These are phyloP conservation scores for Dione juno DNA, from an alignment of 2,888 invertebrate species.

Conservation along the genomic window DNA sequence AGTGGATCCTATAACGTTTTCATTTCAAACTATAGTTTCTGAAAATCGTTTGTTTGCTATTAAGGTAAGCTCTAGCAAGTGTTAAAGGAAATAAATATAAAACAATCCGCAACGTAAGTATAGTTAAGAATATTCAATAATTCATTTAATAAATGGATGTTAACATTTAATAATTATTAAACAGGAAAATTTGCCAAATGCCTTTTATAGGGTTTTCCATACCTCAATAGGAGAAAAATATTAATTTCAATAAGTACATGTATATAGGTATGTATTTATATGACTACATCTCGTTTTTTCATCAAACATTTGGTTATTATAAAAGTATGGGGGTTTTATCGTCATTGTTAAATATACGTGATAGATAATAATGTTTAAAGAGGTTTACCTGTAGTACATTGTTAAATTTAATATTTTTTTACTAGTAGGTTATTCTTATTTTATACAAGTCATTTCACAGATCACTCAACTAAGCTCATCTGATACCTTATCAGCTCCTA, in stretches of 20 bases:
- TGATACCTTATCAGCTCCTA: constrained; percentile 74
- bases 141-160: too few species aligned
- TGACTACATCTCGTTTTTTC: too few species aligned
- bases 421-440: background rate
- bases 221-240: too few species aligned
- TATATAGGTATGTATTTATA: too few species aligned
- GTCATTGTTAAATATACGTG: background rate
- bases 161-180: too few species aligned
- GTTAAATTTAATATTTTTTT: background rate
- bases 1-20: constrained; percentile 85
- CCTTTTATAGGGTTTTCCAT: too few species aligned
- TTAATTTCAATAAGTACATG: too few species aligned
- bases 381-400: background rate
- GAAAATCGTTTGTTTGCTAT: constrained; percentile 85
- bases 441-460: constrained; percentile 50
- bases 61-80: constrained; percentile 82
- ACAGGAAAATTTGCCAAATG: too few species aligned
- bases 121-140: too few species aligned
- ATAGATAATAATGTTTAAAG: background rate
- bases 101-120: too few species aligned
- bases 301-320: too few species aligned
- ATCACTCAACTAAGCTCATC: constrained; percentile 69
- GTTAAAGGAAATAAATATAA: too few species aligned
- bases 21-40: constrained; percentile 84
- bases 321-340: background rate